Evolutionary conservation across 2,797 vertebrate species (phyloP).

Genomic region (Myotis findleyi): DNA sequence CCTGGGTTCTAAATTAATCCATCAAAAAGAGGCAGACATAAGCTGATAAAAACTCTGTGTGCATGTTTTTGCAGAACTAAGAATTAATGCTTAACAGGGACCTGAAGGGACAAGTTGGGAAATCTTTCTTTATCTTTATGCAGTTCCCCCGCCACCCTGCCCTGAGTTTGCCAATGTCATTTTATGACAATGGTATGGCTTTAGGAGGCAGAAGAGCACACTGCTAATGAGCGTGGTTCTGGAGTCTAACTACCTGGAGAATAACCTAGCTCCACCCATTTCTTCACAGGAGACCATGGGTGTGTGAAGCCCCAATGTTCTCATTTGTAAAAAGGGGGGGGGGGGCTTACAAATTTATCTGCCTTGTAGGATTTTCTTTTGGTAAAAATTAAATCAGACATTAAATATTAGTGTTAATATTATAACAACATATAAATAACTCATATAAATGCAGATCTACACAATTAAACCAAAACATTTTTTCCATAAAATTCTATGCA

Average conservation of each 20-base stretch:
- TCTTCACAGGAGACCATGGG: neutral
- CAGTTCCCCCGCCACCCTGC: too few species aligned
- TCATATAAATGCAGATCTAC: conserved; percentile 14
- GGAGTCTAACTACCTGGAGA: neutral
- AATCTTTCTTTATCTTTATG: neutral
- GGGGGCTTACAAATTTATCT: neutral
- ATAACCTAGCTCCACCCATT: neutral
- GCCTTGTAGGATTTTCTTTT: neutral
- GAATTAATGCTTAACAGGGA: conserved; percentile 8
- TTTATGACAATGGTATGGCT: neutral
- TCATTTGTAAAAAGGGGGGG: neutral
- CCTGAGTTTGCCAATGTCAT: neutral
- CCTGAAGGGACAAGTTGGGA: conserved; percentile 10
- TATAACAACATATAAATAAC: neutral
- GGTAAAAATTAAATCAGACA: conserved; percentile 21
- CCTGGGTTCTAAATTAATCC: conserved; percentile 7
- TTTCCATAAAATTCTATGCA: neutral
- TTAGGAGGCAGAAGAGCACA: neutral
- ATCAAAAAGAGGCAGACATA: neutral
- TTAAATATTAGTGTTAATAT: conserved; percentile 4
- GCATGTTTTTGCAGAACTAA: conserved; percentile 9
- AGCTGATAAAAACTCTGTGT: neutral
- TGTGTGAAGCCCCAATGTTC: neutral
- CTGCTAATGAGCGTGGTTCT: neutral
- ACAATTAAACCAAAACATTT: neutral